Evolutionary conservation across 1,140 invertebrate species (phyloP).

Genomic region (Diprion similis): DNA sequence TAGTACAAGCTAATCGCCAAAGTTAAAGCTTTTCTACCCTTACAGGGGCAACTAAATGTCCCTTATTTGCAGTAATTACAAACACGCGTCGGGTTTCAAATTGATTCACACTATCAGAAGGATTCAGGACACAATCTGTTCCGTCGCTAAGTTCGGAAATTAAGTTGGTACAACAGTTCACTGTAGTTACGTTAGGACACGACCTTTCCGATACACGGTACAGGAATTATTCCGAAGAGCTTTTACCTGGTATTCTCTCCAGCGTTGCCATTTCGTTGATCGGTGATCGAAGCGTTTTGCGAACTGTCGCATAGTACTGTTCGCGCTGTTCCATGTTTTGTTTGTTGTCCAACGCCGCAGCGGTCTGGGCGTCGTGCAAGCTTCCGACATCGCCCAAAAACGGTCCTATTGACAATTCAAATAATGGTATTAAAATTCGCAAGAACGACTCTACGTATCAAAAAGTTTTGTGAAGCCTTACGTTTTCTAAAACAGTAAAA

Average conservation of each 20-base stretch:
- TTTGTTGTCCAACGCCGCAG: slow-evolving; percentile 64
- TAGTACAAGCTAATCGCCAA: neutral
- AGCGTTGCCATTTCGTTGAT: slow-evolving; percentile 59
- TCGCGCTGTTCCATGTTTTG: slow-evolving; percentile 66
- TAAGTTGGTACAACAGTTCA: no score
- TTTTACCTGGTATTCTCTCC: slow-evolving; percentile 63
- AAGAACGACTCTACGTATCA: slow-evolving; percentile 7
- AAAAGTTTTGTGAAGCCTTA: slow-evolving; percentile 39
- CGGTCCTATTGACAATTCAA: slow-evolving; percentile 41
- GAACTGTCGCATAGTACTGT: slow-evolving; percentile 65
- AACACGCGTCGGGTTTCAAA: neutral
- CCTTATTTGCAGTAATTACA: slow-evolving; percentile 3
- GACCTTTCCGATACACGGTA: no score
- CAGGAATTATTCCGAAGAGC: neutral
- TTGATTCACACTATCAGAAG: slow-evolving; percentile 33
- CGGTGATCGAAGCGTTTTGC: slow-evolving; percentile 62
- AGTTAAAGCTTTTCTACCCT: slow-evolving; percentile 12
- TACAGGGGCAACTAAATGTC: slow-evolving; percentile 12
- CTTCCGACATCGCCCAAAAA: slow-evolving; percentile 59
- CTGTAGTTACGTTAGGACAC: no score
- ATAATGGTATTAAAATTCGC: neutral
- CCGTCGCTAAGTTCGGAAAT: no score
- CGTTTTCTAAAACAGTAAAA: slow-evolving; percentile 61
- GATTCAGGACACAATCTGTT: no score
- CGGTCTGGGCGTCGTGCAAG: slow-evolving; percentile 58